Base-by-base conservation (phyloP, 2,113 vertebrate genomes). In the Hippopotamus amphibius region DNA sequence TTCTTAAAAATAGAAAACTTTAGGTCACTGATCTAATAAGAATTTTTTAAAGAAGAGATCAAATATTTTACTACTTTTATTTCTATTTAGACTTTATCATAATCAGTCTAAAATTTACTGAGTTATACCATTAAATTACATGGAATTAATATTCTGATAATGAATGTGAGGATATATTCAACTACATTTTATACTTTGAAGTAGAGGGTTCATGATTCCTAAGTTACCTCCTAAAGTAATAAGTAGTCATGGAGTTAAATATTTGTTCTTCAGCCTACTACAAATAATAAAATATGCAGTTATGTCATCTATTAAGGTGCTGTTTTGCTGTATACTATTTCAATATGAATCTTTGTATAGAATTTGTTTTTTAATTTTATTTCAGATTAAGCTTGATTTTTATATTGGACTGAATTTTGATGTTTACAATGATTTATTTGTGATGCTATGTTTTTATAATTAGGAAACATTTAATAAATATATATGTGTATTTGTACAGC, bases 21-120 rank as follows among this genome's bases (percentile, higher is more conserved):
- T 19, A n/a, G 21, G n/a, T 79, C 5, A 87, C 16, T 74, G n/a
- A 88, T 63, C 8, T 53, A 93, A 41, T 74, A 65, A 79, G 16
- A 55, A 14, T 15, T 37, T 81, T 76, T 92, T n/a, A 24, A 88
- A 43, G 48, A 87, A 89, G 6, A 95, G 15, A 57, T 48, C 2
- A 63, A 74, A 74, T 88, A 80, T 61, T 87, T 94, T 92, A 90
- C 19, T 68, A n/a, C 74, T 10, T 66, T 89, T 77, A 59, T 71
- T 97, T 85, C 53, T 41, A 77, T 77, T 92, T 95, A 76, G 17
- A 8, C 79, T 87, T 97, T 21, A 88, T 81, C 69, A 48, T 76
- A 41, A 65, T 71, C 21, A 79, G 28, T 59, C 1, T 92, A 19
- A 48, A 87, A 93, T 81, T 81, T 76, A 55, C 10, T 77, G 15